Evolutionary conservation across 2,797 vertebrate species (phyloP), one percentile per base, ranked within the genome.

Genomic region (Melanotaenia pygmaea): DNA sequence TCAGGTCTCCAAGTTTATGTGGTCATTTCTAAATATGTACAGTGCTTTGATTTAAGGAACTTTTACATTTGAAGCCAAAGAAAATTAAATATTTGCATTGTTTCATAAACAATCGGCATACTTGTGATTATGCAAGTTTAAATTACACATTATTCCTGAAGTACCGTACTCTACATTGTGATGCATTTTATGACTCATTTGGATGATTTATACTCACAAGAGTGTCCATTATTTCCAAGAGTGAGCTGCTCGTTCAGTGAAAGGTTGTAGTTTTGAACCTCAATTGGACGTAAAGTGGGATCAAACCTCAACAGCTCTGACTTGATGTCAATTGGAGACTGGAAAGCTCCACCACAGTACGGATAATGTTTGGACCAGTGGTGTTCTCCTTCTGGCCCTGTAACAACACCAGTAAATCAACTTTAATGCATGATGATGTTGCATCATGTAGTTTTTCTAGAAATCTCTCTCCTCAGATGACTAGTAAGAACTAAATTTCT

Each of bases 211-310:
- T 54, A 77, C 95, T 95, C 91, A 99, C 98, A 93, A 75, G 97
- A 96, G 74, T 99, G 97, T 34, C 98, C 98, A 8, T 96, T 96
- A 79, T 99, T 99, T 81, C 92, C 95, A 70, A 99, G 82, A n/a
- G 92, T 94, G 30, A 99, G 95, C 37, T 92, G 90, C 51, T 96
- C 94, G 0, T 74, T 74, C 40, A 89, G 82, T 5, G 94, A 88
- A 71, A 96, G 87, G 0, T 96, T 94, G 85, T 98, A 99, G 86
- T 97, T 96, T 61, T 94, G 91, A 69, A 98, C 87, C 71, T 94
- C 93, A 26, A 99, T 90, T 30, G 97, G 96, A 7, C 65, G 50
- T 34, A 99, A 90, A 45, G 87, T 88, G n/a, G 96, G 93, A 60
- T 97, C 95, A 0, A 97, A 99, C 76, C 94, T 94, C n/a, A 98